Evolutionary conservation across 2,888 invertebrate genomes (phyloP).

Genomic region (Tupiocoris notatus): DNA sequence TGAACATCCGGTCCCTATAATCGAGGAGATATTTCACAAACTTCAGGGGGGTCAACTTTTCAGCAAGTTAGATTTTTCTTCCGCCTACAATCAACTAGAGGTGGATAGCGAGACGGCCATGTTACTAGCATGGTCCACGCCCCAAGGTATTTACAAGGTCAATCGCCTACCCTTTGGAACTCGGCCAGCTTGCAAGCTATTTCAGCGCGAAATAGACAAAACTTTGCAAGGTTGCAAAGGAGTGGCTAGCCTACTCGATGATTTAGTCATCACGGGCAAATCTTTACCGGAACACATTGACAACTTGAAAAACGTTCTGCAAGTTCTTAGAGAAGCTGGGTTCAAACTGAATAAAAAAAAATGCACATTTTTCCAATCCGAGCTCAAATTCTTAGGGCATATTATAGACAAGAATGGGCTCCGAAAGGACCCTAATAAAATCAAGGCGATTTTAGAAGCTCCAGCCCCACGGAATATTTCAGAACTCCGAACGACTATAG

Average conservation of each 20-base stretch:
- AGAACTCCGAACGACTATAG: neutral
- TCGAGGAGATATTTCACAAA: neutral
- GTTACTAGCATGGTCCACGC: too few species aligned
- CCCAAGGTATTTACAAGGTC: neutral
- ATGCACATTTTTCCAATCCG: too few species aligned
- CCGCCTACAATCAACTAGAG: neutral
- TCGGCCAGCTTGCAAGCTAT: neutral
- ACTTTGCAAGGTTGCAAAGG: conserved; percentile 7
- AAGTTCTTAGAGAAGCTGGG: neutral
- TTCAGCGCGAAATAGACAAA: neutral
- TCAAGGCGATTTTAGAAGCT: neutral
- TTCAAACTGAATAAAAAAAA: neutral
- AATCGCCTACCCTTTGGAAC: neutral
- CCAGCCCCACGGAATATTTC: neutral
- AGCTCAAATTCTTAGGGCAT: neutral
- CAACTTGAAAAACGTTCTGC: neutral
- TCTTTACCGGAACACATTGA: neutral
- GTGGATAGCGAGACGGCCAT: too few species aligned
- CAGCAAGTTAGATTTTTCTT: neutral
- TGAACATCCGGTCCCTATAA: too few species aligned
- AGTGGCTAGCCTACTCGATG: neutral
- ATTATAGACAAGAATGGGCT: neutral
- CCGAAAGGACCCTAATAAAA: neutral
- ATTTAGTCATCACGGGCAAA: neutral
- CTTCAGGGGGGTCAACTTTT: neutral